These are phyloP conservation scores for Pseudocheirus occidentalis DNA, from an alignment of 2,797 vertebrate species.

Conservation along the genomic window DNA sequence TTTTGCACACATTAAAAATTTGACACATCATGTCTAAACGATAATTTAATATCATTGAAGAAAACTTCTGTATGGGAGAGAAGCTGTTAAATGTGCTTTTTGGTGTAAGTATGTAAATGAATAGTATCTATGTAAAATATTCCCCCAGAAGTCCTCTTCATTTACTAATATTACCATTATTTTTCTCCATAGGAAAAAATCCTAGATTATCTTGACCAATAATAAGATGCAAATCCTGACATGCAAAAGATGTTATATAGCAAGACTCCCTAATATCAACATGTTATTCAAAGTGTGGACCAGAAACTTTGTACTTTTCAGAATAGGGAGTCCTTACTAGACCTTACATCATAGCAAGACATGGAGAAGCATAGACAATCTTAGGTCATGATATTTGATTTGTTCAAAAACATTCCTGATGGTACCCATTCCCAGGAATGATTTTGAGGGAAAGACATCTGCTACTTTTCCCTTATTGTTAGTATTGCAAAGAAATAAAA, in stretches of 20 bases:
- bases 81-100: neutral
- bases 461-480: neutral
- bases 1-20: neutral
- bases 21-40: neutral
- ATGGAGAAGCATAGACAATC: neutral
- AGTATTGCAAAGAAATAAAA: neutral
- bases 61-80: neutral
- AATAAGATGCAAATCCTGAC: neutral
- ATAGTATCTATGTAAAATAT: neutral
- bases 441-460: neutral
- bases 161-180: neutral
- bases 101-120: neutral
- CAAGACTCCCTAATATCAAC: neutral
- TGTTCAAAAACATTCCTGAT: slow-evolving; percentile 1
- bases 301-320: neutral
- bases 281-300: neutral
- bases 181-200: neutral
- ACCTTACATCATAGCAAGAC: neutral
- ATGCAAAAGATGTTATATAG: neutral
- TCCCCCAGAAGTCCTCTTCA: neutral
- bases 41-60: neutral
- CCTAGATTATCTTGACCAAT: neutral
- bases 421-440: neutral
- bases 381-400: neutral
- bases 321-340: neutral